A percentile compares a stretch with the other conserved stretches of the same genome.
These are phyloP conservation scores for Zoroaster sp. DNA, from an alignment of 53 echinoderm and acorn worm species.

Conservation along the genomic window DNA sequence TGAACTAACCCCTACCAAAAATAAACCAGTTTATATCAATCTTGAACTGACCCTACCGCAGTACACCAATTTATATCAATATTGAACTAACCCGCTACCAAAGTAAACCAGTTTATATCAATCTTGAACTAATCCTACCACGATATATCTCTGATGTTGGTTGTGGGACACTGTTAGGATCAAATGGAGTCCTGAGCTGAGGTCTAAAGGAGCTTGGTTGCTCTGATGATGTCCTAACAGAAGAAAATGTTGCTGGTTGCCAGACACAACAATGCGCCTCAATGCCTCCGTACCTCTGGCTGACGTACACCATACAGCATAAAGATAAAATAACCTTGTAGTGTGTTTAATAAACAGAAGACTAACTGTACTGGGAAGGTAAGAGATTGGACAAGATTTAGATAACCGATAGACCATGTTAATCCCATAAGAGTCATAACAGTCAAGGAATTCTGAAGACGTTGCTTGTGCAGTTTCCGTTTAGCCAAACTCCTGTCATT, in stretches of 20 bases:
- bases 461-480: constrained; percentile 61
- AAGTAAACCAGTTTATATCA: no score
- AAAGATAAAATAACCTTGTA: constrained; percentile 86
- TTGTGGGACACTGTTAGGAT: constrained; percentile 17
- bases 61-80: no score
- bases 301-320: constrained; percentile 84
- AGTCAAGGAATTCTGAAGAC: constrained; percentile 72
- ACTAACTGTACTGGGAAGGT: constrained; percentile 71
- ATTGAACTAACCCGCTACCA: no score
- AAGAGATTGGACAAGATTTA: constrained; percentile 67
- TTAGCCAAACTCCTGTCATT: not conserved
- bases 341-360: constrained; percentile 81
- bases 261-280: constrained; percentile 23
- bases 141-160: constrained; percentile 15
- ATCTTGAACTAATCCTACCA: no score
- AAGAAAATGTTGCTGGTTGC: not conserved
- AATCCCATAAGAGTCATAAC: constrained; percentile 79
- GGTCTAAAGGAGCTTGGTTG: not conserved
- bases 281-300: constrained; percentile 60
- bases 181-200: not conserved
- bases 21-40: no score
- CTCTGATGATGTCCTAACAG: constrained; percentile 24
- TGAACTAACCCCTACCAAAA: no score
- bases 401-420: constrained; percentile 81
- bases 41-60: no score